A percentile compares a stretch with the other conserved stretches of the same genome.
phyloP scores from a whole-genome alignment of 2,797 vertebrate genomes.

The Sarcoramphus papa region DNA sequence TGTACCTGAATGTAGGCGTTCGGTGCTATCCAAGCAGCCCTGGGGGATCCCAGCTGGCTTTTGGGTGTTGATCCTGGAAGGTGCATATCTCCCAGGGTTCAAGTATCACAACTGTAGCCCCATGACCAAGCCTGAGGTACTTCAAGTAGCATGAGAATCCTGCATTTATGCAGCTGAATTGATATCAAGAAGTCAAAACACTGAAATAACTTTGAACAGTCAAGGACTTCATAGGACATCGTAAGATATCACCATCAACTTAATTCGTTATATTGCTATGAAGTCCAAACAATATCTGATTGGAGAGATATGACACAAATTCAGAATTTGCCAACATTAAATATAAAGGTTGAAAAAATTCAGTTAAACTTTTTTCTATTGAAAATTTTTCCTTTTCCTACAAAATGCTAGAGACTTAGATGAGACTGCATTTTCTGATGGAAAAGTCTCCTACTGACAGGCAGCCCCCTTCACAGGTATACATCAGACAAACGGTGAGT shows the following conservation, averaged over 20 bases:
- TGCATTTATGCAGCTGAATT: neutral
- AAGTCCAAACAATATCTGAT: neutral
- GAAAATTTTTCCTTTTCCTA: neutral
- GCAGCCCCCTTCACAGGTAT: neutral
- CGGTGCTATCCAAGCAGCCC: neutral
- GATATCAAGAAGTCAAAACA: neutral
- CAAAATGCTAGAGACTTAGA: neutral
- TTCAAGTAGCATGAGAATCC: neutral
- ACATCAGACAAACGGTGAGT: neutral
- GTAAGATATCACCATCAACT: neutral
- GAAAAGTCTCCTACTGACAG: neutral
- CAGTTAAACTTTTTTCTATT: neutral
- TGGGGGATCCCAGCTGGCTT: neutral
- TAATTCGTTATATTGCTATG: neutral
- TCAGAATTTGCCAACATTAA: neutral
- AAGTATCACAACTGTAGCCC: neutral
- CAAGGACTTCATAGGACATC: neutral
- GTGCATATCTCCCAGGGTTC: accelerated
- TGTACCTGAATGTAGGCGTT: neutral
- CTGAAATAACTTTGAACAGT: neutral
- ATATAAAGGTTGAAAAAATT: neutral
- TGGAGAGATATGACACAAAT: neutral
- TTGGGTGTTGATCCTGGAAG: neutral
- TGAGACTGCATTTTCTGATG: neutral
- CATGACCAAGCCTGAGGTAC: neutral